Conservation (phyloP, 2,113 vertebrate genomes). For the Condylura cristata region DNA sequence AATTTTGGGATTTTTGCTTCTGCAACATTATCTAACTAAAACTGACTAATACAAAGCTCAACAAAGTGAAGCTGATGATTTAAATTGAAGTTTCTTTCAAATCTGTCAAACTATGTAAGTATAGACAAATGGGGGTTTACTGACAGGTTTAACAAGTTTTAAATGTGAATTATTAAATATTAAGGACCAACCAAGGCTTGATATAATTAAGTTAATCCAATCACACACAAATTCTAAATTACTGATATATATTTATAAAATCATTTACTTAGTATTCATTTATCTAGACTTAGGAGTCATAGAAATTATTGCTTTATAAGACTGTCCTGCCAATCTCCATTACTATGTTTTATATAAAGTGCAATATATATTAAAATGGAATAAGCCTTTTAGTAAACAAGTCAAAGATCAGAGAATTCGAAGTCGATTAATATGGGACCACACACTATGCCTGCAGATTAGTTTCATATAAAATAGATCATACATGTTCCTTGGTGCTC, state of each 20-base stretch:
- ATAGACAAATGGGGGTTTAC: neutral
- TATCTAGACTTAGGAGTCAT: slow-evolving; percentile 5
- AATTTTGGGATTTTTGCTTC: neutral
- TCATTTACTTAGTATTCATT: slow-evolving; percentile 5
- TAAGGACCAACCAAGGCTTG: neutral
- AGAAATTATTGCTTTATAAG: neutral
- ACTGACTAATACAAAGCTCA: neutral
- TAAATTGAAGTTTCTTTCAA: neutral
- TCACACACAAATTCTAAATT: slow-evolving; percentile 43
- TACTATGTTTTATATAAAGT: slow-evolving; percentile 23
- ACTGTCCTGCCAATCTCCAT: neutral
- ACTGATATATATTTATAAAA: neutral
- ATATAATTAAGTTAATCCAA: neutral
- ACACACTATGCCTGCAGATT: neutral
- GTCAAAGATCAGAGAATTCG: neutral
- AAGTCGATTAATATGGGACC: neutral
- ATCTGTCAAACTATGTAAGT: neutral
- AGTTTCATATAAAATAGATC: neutral
- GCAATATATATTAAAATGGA: neutral
- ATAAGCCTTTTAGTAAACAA: slow-evolving; percentile 9
- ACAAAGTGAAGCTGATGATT: neutral
- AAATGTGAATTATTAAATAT: slow-evolving; percentile 11
- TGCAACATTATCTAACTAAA: neutral
- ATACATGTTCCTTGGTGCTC: neutral
- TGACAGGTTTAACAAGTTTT: neutral